Evolutionary conservation across 1,140 invertebrate species (phyloP).

Genomic region (Caerostris extrusa): DNA sequence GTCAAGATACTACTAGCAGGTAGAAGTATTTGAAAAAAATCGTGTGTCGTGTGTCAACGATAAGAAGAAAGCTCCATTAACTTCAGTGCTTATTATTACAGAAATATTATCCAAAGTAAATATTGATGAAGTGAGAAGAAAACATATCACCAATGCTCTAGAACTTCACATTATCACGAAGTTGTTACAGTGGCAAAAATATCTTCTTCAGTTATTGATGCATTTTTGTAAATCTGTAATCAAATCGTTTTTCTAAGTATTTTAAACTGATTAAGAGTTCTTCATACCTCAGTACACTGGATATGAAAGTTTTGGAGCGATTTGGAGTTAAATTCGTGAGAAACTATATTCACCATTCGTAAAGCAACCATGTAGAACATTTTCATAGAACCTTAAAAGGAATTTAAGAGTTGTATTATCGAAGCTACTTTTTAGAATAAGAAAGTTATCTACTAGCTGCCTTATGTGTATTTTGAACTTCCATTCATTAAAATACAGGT

Average conservation of each 20-base stretch:
- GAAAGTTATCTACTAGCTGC: background rate
- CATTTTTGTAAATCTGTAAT: background rate
- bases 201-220: background rate
- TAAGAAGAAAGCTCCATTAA: background rate
- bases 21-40: background rate
- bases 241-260: conserved; percentile 22
- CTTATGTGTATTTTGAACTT: conserved; percentile 26
- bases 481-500: conserved; percentile 25
- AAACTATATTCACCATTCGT: background rate
- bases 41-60: conserved; percentile 10
- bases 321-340: background rate
- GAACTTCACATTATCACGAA: conserved; percentile 7
- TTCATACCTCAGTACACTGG: background rate
- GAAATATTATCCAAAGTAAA: conserved; percentile 32
- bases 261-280: background rate
- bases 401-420: conserved; percentile 16
- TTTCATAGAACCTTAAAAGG: conserved; percentile 34
- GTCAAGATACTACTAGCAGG: background rate
- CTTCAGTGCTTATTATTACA: background rate
- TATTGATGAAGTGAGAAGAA: conserved; percentile 1
- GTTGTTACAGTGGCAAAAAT: conserved; percentile 2
- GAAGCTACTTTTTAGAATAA: background rate
- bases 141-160: background rate
- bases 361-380: conserved; percentile 31
- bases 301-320: background rate